These are phyloP conservation scores for Poeciliopsis prolifica DNA, from an alignment of 2,113 vertebrate species.

Conservation along the genomic window DNA sequence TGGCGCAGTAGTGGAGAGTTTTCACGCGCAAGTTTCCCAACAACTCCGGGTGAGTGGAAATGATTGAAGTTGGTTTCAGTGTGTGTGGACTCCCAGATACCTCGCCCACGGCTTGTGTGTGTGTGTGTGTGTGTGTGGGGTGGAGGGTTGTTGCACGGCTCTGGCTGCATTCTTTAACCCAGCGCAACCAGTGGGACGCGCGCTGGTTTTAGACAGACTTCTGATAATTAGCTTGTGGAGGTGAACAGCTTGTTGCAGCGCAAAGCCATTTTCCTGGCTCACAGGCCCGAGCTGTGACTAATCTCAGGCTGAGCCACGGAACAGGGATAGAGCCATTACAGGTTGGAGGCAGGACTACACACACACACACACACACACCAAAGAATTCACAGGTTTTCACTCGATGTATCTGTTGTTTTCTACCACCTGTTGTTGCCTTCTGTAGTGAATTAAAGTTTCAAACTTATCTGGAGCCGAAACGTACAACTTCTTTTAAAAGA, in stretches of 20 bases:
- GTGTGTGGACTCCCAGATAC: constrained; percentile 14
- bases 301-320: constrained; percentile 57
- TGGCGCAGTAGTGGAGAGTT: constrained; percentile 35
- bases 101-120: not conserved
- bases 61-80: constrained; percentile 28
- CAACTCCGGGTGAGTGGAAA: constrained; percentile 63
- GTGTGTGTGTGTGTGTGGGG: not conserved
- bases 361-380: not conserved
- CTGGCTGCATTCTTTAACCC: constrained; percentile 30
- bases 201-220: not conserved
- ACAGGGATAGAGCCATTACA: constrained; percentile 33
- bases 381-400: not conserved
- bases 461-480: not conserved
- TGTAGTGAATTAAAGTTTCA: not conserved
- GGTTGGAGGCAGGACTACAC: constrained; percentile 1
- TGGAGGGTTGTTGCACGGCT: constrained; percentile 1
- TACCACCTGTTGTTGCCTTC: no score
- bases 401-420: not conserved
- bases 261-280: constrained; percentile 52
- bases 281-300: constrained; percentile 61
- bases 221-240: constrained; percentile 12
- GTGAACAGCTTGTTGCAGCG: constrained; percentile 21
- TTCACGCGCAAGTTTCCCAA: constrained; percentile 30
- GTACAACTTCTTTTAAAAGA: not conserved
- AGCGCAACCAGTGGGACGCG: not conserved